phyloP scores from a whole-genome alignment of 2,888 invertebrate species.

The Latheticus oryzae region DNA sequence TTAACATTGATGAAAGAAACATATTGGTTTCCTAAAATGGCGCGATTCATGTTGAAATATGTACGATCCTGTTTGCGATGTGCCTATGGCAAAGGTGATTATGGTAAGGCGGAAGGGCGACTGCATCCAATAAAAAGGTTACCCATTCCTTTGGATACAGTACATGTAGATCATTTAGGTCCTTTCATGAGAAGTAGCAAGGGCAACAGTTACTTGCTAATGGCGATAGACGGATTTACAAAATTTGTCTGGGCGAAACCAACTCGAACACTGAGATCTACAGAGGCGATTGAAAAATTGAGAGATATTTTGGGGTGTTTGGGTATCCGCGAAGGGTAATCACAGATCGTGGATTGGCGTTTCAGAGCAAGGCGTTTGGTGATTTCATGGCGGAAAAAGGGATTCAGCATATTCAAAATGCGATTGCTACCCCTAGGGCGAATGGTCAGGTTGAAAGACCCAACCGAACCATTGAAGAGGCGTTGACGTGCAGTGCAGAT shows the following conservation, averaged over 20 bases:
- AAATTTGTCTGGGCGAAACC: constrained; percentile 39
- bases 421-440: constrained; percentile 38
- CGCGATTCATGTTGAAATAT: constrained; percentile 51
- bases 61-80: constrained; percentile 51
- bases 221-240: constrained; percentile 41
- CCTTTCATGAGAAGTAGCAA: constrained; percentile 29
- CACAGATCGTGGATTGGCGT: no score
- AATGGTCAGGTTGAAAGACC: constrained; percentile 40
- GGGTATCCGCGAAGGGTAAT: constrained; percentile 37
- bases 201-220: constrained; percentile 26
- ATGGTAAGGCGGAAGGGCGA: constrained; percentile 46
- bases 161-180: constrained; percentile 42
- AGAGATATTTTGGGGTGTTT: background rate
- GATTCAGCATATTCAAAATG: constrained; percentile 17
- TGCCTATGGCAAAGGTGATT: constrained; percentile 51
- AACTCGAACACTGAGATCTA: background rate
- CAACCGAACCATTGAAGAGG: constrained; percentile 27
- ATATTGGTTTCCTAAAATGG: constrained; percentile 56
- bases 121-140: constrained; percentile 41
- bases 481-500: background rate
- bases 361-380: constrained; percentile 42
- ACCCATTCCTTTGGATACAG: constrained; percentile 33
- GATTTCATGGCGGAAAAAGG: constrained; percentile 10
- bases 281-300: background rate
- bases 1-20: constrained; percentile 50